These are phyloP conservation scores for Gasterosteus nipponicus DNA, from an alignment of 2,113 vertebrate species.

Conservation along the genomic window DNA sequence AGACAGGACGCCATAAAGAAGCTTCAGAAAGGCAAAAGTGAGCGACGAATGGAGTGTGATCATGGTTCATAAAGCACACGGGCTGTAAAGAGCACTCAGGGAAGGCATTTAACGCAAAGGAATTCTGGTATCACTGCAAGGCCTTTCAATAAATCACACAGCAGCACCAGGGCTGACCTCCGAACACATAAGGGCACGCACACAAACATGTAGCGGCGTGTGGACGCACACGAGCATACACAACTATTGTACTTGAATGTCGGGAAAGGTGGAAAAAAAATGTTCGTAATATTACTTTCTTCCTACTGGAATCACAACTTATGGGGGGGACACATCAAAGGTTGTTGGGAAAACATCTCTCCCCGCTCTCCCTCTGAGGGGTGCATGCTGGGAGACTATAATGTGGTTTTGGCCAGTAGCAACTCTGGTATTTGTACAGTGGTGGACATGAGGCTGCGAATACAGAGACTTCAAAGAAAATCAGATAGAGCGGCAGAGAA, in stretches of 20 bases:
- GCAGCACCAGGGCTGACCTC: conserved; percentile 44
- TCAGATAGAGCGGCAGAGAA: conserved; percentile 55
- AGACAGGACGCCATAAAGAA: conserved; percentile 59
- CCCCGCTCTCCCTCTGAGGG: conserved; percentile 35
- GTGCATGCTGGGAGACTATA: conserved; percentile 66
- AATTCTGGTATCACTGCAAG: conserved; percentile 73
- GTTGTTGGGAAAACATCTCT: conserved; percentile 36
- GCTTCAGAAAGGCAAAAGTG: conserved; percentile 49
- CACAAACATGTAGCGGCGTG: conserved; percentile 31
- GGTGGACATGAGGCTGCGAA: conserved; percentile 63
- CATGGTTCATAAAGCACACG: conserved; percentile 70
- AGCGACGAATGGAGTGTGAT: conserved; percentile 64
- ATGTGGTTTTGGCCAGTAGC: conserved; percentile 78
- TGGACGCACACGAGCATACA: background rate
- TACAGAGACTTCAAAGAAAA: conserved; percentile 65
- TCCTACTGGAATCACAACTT: conserved; percentile 23
- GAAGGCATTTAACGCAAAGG: conserved; percentile 75
- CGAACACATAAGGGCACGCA: conserved; percentile 42
- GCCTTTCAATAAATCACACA: conserved; percentile 75
- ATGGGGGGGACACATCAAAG: conserved; percentile 60
- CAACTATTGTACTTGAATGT: background rate
- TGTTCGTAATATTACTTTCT: conserved; percentile 28
- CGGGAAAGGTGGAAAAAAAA: conserved; percentile 23
- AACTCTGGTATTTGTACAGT: conserved; percentile 74
- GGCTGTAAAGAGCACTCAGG: conserved; percentile 70